Conservation (phyloP, 2,888 invertebrate species). For the Eutolmus rufibarbis region DNA sequence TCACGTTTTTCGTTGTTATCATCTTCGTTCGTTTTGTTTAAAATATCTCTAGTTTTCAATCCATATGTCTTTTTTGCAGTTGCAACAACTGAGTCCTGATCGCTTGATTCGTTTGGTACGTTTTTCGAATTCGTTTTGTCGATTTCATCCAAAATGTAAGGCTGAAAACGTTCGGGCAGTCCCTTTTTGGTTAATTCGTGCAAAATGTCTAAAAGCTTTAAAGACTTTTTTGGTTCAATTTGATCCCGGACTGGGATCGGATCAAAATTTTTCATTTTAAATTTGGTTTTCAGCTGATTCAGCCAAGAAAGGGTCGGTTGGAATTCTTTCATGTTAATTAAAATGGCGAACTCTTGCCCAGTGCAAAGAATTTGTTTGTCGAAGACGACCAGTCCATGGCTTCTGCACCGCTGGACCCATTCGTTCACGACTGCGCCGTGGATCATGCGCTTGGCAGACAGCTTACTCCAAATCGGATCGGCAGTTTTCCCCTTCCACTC, state of each 20-base stretch:
- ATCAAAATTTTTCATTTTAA: neutral
- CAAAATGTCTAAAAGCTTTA: neutral
- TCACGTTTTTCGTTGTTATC: too few relatives aligned
- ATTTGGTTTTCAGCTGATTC: constrained; percentile 12
- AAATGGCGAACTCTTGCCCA: neutral
- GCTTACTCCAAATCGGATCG: neutral
- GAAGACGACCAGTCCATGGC: neutral
- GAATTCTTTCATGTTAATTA: neutral
- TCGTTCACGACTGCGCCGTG: neutral
- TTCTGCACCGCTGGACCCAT: constrained; percentile 8
- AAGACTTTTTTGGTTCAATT: neutral
- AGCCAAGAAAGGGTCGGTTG: constrained; percentile 8
- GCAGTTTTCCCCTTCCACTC: too few relatives aligned
- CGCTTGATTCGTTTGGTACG: too few relatives aligned
- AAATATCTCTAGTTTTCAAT: too few relatives aligned
- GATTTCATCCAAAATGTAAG: too few relatives aligned
- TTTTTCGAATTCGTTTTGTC: too few relatives aligned
- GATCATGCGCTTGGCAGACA: neutral
- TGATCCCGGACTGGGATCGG: neutral
- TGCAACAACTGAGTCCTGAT: too few relatives aligned
- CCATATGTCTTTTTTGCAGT: too few relatives aligned
- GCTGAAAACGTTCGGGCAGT: too few relatives aligned
- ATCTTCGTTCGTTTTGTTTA: too few relatives aligned
- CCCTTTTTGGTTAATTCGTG: neutral
- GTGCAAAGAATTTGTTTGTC: neutral